These are phyloP conservation scores for Holothuria scabra DNA, from an alignment of 53 echinoderm and acorn worm species.

Conservation along the genomic window DNA sequence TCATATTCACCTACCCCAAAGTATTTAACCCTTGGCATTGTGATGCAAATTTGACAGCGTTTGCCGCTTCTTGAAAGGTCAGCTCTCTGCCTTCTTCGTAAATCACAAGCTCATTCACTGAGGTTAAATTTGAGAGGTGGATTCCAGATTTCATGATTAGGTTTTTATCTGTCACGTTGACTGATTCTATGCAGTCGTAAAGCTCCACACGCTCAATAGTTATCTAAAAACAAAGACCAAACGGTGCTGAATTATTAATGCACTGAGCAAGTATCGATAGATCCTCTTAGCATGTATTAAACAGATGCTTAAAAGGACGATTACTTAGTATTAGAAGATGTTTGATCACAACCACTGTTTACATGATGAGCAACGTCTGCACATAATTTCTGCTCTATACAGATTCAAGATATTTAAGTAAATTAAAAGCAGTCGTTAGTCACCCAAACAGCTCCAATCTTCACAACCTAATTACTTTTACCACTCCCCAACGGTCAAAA, in stretches of 20 bases:
- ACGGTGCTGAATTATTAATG: not conserved
- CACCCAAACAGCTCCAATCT: no score
- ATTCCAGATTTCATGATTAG: slow-evolving; percentile 12
- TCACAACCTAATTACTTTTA: no score
- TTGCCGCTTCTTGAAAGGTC: not conserved
- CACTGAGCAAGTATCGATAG: not conserved
- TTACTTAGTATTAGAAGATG: no score
- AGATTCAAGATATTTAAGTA: no score
- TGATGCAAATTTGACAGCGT: slow-evolving; percentile 7
- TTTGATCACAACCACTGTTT: no score
- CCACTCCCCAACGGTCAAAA: no score
- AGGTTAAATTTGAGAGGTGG: not conserved
- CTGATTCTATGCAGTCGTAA: not conserved
- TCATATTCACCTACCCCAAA: not conserved
- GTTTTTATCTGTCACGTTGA: not conserved
- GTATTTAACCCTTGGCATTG: slow-evolving; percentile 13
- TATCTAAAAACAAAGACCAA: not conserved
- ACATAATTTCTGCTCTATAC: no score
- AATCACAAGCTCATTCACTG: slow-evolving; percentile 7
- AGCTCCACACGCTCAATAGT: not conserved
- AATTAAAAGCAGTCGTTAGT: no score
- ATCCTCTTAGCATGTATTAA: no score
- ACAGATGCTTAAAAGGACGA: no score
- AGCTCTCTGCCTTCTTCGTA: slow-evolving; percentile 17
- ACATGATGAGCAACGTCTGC: no score